Percentiles rank a stretch among this genome's conserved stretches.
phyloP scores from a whole-genome alignment of 2,888 invertebrate genomes.

The Scaptomyza cyrtandrae region DNA sequence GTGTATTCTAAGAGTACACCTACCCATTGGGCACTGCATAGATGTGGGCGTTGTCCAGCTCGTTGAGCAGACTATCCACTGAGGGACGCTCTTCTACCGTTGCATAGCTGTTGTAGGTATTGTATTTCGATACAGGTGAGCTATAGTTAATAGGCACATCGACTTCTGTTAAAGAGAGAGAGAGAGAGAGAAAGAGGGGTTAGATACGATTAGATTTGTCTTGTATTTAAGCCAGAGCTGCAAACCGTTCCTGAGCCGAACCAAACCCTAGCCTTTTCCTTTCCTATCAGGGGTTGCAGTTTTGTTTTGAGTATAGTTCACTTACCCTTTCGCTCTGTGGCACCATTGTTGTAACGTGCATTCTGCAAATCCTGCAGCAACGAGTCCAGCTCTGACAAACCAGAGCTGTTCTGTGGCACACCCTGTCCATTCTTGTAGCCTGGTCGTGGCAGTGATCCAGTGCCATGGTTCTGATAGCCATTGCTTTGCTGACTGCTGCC shows the following conservation, averaged over 20 bases:
- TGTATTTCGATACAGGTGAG: conserved; percentile 84
- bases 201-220: background rate
- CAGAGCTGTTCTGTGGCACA: conserved; percentile 82
- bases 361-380: conserved; percentile 96
- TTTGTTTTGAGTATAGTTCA: background rate
- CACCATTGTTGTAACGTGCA: conserved; percentile 87
- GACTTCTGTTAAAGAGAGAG: conserved; percentile 60
- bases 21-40: conserved; percentile 92
- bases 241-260: too few species aligned
- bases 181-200: background rate
- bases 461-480: conserved; percentile 79
- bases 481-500: conserved; percentile 69
- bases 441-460: conserved; percentile 75
- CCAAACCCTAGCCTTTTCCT: too few species aligned
- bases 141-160: conserved; percentile 80
- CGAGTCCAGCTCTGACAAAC: conserved; percentile 95
- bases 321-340: conserved; percentile 85
- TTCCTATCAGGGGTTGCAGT: background rate
- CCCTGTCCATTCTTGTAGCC: conserved; percentile 59
- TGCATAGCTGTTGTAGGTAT: conserved; percentile 78
- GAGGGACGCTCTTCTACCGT: conserved; percentile 88
- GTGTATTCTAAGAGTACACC: background rate
- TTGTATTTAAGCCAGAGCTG: too few species aligned
- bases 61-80: conserved; percentile 95
- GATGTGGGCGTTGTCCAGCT: conserved; percentile 87